Conservation (phyloP, 2,888 invertebrate species). For the Amiota minor region DNA sequence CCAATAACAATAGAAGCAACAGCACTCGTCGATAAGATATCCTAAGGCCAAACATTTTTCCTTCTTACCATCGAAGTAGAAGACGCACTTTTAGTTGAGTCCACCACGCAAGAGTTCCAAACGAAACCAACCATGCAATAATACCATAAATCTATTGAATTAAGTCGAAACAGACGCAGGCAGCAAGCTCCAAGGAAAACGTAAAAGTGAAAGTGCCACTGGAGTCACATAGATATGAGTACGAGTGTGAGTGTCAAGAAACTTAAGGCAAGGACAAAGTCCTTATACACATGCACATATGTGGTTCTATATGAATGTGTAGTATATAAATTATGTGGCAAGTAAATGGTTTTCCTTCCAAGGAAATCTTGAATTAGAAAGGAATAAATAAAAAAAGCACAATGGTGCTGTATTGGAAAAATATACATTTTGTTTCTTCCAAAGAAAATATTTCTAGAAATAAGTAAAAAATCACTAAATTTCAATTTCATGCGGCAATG, state of each 20-base stretch:
- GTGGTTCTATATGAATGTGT: neutral
- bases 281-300: neutral
- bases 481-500: slow-evolving; percentile 65
- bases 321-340: slow-evolving; percentile 23
- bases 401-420: neutral
- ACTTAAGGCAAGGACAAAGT: neutral
- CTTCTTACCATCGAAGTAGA: neutral
- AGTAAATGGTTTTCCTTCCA: slow-evolving; percentile 22
- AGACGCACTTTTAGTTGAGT: slow-evolving; percentile 13
- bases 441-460: neutral
- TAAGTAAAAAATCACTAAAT: slow-evolving; percentile 62
- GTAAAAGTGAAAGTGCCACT: slow-evolving; percentile 8
- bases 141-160: slow-evolving; percentile 28
- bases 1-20: neutral
- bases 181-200: neutral
- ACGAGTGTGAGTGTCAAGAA: neutral
- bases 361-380: neutral
- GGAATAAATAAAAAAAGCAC: slow-evolving; percentile 3
- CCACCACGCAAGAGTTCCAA: slow-evolving; percentile 19
- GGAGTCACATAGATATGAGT: neutral
- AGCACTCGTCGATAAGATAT: neutral
- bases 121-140: slow-evolving; percentile 25
- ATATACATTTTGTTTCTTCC: neutral
- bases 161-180: neutral
- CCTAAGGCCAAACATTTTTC: neutral